Evolutionary conservation across 1,140 invertebrate species (phyloP).

Genomic region (Heliconius melpomene): DNA sequence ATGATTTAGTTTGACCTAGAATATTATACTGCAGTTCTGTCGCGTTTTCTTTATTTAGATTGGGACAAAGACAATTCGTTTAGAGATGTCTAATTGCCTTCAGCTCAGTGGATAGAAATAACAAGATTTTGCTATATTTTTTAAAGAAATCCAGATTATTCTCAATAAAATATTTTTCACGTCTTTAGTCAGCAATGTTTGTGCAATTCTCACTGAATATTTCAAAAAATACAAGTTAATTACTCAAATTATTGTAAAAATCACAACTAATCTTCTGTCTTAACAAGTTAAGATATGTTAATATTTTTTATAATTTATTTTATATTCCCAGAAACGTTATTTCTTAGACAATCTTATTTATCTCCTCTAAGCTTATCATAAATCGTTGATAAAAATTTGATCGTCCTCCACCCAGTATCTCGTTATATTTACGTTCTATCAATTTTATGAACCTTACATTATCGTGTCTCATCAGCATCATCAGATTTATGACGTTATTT

Average conservation of each 20-base stretch:
- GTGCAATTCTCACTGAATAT: too few relatives aligned
- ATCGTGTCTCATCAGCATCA: slow-evolving; percentile 8
- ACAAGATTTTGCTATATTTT: background rate
- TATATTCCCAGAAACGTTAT: background rate
- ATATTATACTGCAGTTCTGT: slow-evolving; percentile 16
- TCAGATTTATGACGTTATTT: slow-evolving; percentile 25
- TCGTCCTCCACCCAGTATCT: background rate
- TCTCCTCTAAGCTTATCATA: background rate
- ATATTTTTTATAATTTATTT: background rate
- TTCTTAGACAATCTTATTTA: background rate
- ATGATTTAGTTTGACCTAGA: slow-evolving; percentile 29
- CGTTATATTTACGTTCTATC: slow-evolving; percentile 20
- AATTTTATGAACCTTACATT: slow-evolving; percentile 25
- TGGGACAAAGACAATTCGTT: background rate
- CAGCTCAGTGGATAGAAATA: background rate
- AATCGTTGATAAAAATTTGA: slow-evolving; percentile 23
- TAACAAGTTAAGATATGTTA: too few relatives aligned
- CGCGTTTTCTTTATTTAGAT: slow-evolving; percentile 20
- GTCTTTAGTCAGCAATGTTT: too few relatives aligned
- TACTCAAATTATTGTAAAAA: background rate
- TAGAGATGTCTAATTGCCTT: slow-evolving; percentile 5
- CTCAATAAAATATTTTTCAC: too few relatives aligned
- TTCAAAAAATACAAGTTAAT: too few relatives aligned
- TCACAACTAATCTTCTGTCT: background rate
- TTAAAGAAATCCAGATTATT: background rate